Conservation (phyloP, 2,797 vertebrate species). For the Cryptoblepharus egeriae region DNA sequence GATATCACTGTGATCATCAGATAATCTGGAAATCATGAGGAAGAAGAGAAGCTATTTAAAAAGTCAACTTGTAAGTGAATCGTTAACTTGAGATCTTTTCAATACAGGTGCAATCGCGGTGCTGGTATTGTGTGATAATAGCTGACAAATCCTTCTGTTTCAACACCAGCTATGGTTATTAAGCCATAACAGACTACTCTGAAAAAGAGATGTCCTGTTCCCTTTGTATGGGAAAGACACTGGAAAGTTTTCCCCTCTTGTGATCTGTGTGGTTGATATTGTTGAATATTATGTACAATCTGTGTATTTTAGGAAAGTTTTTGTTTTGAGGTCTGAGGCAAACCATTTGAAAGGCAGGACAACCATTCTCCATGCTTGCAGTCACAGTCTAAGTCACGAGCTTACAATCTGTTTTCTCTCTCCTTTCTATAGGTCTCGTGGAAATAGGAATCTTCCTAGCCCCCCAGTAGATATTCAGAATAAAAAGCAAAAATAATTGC, state of each 20-base stretch:
- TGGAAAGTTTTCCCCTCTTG: neutral
- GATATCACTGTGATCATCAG: neutral
- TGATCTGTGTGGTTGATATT: neutral
- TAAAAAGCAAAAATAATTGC: slow-evolving; percentile 16
- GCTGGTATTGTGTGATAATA: slow-evolving; percentile 1
- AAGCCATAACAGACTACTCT: neutral
- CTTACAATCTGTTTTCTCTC: neutral
- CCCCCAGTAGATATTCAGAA: neutral
- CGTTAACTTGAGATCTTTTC: neutral
- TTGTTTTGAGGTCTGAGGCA: neutral
- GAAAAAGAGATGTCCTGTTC: neutral
- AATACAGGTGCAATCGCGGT: neutral
- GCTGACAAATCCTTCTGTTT: neutral
- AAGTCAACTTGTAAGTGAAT: neutral
- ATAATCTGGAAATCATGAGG: neutral
- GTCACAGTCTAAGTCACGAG: no score
- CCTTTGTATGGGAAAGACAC: neutral
- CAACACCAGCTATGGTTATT: slow-evolving; percentile 7
- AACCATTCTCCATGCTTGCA: neutral
- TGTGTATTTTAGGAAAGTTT: neutral
- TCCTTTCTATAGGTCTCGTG: neutral
- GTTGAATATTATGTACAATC: neutral
- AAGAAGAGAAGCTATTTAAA: slow-evolving; percentile 3
- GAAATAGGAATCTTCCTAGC: neutral
- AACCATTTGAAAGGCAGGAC: neutral